phyloP scores from a whole-genome alignment of 2,113 vertebrate species.

The Picathartes gymnocephalus region DNA sequence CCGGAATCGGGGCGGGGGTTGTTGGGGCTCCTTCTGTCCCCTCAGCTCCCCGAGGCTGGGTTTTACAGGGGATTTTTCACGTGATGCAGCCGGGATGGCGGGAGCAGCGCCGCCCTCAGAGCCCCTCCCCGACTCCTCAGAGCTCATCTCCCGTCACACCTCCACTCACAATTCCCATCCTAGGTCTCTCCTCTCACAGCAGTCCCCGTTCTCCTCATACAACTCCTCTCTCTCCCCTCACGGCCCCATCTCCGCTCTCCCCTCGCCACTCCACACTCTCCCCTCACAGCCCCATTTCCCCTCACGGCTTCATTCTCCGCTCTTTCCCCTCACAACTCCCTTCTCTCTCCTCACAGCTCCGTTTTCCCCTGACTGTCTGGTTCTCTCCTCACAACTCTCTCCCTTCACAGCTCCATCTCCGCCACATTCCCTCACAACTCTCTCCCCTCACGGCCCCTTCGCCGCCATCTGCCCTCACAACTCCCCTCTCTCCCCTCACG shows the following conservation, averaged over 20 bases:
- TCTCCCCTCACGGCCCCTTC: background rate
- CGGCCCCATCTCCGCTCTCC: too few species aligned
- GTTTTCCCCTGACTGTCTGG: too few species aligned
- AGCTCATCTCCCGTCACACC: background rate
- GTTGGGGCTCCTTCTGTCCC: background rate
- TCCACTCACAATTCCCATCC: too few species aligned
- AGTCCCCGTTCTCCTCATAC: too few species aligned
- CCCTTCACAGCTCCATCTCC: rapidly evolving
- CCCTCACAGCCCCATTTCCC: too few species aligned
- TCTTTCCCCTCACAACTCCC: background rate
- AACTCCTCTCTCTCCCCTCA: too few species aligned
- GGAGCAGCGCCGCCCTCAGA: background rate
- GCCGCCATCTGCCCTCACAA: background rate
- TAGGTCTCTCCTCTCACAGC: too few species aligned
- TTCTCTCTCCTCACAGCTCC: background rate
- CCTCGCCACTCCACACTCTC: background rate
- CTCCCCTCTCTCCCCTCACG: background rate
- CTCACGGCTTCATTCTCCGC: background rate
- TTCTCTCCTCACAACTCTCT: too few species aligned
- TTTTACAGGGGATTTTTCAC: background rate
- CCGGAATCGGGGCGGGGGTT: rapidly evolving
- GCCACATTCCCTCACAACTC: background rate
- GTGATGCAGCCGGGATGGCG: rapidly evolving
- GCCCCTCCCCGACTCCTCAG: background rate
- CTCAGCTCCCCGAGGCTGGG: background rate